phyloP scores from a whole-genome alignment of 1,140 invertebrate genomes.

The Halesus radiatus region DNA sequence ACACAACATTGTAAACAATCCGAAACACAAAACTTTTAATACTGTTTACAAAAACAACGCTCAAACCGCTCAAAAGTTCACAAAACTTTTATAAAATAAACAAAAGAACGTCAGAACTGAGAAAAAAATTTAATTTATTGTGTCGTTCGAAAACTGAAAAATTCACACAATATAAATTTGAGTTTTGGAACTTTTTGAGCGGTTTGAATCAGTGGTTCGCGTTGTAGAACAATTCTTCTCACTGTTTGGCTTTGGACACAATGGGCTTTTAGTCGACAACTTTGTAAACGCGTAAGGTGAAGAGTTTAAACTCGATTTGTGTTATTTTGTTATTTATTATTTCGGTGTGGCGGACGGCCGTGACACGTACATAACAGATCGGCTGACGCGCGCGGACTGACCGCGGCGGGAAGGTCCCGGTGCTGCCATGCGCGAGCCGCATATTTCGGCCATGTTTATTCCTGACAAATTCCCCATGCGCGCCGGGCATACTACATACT shows the following conservation, averaged over 20 bases:
- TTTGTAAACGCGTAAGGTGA: background rate
- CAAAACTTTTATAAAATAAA: too few species aligned
- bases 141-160: slow-evolving; percentile 1
- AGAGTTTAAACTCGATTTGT: slow-evolving; percentile 9
- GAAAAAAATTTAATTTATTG: background rate
- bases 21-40: slow-evolving; percentile 17
- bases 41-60: too few species aligned
- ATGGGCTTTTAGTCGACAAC: slow-evolving; percentile 2
- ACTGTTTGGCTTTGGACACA: slow-evolving; percentile 26
- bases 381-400: slow-evolving; percentile 45
- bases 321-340: background rate
- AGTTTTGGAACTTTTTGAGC: slow-evolving; percentile 14
- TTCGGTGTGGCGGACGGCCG: slow-evolving; percentile 11
- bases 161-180: background rate
- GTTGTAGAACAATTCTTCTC: background rate
- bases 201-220: background rate
- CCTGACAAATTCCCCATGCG: slow-evolving; percentile 1
- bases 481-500: background rate
- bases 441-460: slow-evolving; percentile 7
- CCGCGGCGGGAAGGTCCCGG: background rate
- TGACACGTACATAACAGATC: slow-evolving; percentile 33
- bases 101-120: too few species aligned
- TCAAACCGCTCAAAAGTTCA: too few species aligned
- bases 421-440: slow-evolving; percentile 18
- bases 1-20: slow-evolving; percentile 22